phyloP scores from a whole-genome alignment of 2,113 vertebrate species.

The Lasiurus borealis region DNA sequence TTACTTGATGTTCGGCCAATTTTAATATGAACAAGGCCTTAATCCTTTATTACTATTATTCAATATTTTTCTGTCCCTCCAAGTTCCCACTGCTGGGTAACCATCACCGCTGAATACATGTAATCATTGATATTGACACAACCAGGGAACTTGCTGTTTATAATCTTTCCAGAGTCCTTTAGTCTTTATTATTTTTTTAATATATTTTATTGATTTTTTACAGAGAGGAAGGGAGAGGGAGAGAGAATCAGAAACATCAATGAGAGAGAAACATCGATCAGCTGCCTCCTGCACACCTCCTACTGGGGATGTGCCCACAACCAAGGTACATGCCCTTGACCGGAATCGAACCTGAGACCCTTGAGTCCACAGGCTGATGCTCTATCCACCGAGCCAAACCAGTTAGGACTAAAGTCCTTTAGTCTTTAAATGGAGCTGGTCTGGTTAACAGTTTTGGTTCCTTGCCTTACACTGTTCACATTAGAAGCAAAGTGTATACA shows the following conservation, averaged over 20 bases:
- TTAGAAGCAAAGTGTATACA: conserved; percentile 1
- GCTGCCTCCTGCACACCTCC: too few relatives aligned
- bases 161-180: not conserved
- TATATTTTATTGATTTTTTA: too few relatives aligned
- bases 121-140: not conserved
- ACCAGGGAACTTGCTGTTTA: not conserved
- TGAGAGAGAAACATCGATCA: too few relatives aligned
- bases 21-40: conserved; percentile 40
- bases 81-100: not conserved
- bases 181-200: not conserved
- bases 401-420: not conserved
- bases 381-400: too few relatives aligned
- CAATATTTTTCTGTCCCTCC: conserved; percentile 37
- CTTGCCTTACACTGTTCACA: not conserved
- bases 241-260: too few relatives aligned
- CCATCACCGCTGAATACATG: not conserved
- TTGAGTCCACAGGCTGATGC: too few relatives aligned
- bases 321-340: too few relatives aligned
- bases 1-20: conserved; percentile 28
- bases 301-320: too few relatives aligned
- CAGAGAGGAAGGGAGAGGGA: too few relatives aligned
- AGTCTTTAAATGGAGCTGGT: not conserved
- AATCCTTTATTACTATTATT: conserved; percentile 14
- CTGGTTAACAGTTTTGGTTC: not conserved
- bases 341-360: too few relatives aligned